Evolutionary conservation across 1,140 invertebrate species (phyloP), one percentile per base, ranked within the genome.

Genomic region (Dinoponera quadriceps): DNA sequence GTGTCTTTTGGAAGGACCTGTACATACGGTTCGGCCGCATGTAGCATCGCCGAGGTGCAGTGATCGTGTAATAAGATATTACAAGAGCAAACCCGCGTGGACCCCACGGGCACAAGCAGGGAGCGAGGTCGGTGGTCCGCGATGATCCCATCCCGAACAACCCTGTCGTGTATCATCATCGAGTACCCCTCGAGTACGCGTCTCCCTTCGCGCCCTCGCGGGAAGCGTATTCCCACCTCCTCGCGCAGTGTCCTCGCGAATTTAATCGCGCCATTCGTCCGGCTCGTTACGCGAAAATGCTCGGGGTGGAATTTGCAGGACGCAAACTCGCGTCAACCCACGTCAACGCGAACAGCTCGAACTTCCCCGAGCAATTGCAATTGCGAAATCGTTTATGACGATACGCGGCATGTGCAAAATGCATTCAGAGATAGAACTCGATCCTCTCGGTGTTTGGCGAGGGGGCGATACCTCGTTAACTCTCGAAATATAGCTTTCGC

Each of bases 1-100:
- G n/a, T 62, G 1, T 66, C 29, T 55, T 60, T 80, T 69, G 49
- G 7, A 69, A 69, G 65, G 29, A 13, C 65, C 65, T 80, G 20
- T 80, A 80, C 13, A 68, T 69, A 55, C 48, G 33, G 63, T 44
- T 16, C 44, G 51, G 25, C 16, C n/a, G 71, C 71, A 78, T 83
- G 11, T 11, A 44, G 49, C 65, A 80, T 27, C 44, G 71, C 25
- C 63, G 60, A 59, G 60, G 87, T 84, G 85, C 87, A 62, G 82
- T 82, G 88, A 89, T 89, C 88, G 88, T 87, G 85, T 89, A 89
- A 89, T 88, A 89, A 89, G 88, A 89, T 89, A 89, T 89, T 89
- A 84, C 85, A 66, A 89, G 87, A 86, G 81, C 87, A 86, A 87
- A 87, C 63, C 73, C 85, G 81, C 88, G 87, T 84, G 69, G 59